A percentile compares a stretch with the other conserved stretches of the same genome.
Conservation (phyloP, 2,888 invertebrate genomes). For the Drosophila recens region DNA sequence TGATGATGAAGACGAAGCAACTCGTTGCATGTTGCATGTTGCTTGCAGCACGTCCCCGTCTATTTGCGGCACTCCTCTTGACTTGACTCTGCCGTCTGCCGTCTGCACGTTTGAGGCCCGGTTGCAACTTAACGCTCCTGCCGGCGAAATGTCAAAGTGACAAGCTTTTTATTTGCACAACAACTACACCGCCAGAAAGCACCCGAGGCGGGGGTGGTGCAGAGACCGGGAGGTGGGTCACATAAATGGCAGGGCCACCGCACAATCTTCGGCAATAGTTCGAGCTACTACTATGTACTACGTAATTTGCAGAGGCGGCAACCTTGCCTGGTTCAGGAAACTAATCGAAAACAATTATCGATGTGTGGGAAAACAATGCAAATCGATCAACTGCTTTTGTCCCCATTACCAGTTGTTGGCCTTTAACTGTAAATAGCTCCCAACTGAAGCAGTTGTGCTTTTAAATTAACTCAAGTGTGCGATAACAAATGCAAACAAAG, state of each 20-base stretch:
- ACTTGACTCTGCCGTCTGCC: slow-evolving; percentile 25
- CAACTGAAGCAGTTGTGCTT: background rate
- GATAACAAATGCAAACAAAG: background rate
- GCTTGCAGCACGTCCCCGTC: slow-evolving; percentile 14
- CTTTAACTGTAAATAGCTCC: slow-evolving; percentile 11
- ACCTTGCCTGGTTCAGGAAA: slow-evolving; percentile 52
- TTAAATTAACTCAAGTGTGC: background rate
- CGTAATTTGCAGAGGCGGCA: slow-evolving; percentile 56
- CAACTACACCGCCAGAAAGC: background rate
- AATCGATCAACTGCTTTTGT: slow-evolving; percentile 35
- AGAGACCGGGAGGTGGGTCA: slow-evolving; percentile 19
- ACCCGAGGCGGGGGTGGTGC: background rate
- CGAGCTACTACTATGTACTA: slow-evolving; percentile 22
- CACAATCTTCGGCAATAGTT: slow-evolving; percentile 15
- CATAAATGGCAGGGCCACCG: slow-evolving; percentile 52
- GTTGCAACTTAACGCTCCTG: slow-evolving; percentile 59
- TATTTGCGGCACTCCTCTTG: slow-evolving; percentile 49
- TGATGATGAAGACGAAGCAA: slow-evolving; percentile 27
- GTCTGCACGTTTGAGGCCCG: slow-evolving; percentile 48
- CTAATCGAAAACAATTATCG: slow-evolving; percentile 56
- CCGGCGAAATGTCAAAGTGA: slow-evolving; percentile 65
- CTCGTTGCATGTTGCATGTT: slow-evolving; percentile 20
- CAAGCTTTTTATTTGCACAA: slow-evolving; percentile 65
- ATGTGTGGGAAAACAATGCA: slow-evolving; percentile 55
- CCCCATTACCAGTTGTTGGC: slow-evolving; percentile 10